Evolutionary conservation across 2,888 invertebrate species (phyloP).

Genomic region (Pseudococcus longispinus): DNA sequence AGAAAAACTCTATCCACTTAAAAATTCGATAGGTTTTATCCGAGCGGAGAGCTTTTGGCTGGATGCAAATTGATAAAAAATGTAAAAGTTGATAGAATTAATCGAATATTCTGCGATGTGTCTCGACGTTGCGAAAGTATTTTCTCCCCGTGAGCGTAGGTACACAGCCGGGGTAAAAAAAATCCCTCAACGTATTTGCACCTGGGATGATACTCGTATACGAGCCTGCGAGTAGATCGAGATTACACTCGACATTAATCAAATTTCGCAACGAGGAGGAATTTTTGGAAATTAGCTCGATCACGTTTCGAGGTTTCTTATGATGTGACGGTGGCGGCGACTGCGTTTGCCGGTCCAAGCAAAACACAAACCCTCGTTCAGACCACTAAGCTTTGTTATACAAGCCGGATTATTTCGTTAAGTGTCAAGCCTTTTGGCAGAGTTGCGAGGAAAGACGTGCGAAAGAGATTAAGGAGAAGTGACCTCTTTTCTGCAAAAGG

Average conservation of each 20-base stretch:
- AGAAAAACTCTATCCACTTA: background rate
- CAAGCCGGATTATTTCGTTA: conserved; percentile 50
- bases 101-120: conserved; percentile 25
- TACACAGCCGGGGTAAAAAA: background rate
- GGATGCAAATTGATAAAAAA: conserved; percentile 8
- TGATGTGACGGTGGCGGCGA: background rate
- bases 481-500: conserved; percentile 47
- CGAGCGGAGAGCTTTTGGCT: background rate
- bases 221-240: background rate
- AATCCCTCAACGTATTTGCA: background rate
- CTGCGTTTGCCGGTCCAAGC: background rate
- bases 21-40: background rate
- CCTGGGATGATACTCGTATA: background rate
- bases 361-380: conserved; percentile 17
- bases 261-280: background rate
- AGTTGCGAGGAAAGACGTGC: conserved; percentile 4
- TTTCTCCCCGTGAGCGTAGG: background rate
- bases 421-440: conserved; percentile 44
- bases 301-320: conserved; percentile 29
- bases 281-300: conserved; percentile 39
- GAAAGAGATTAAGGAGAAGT: conserved; percentile 51
- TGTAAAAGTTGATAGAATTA: conserved; percentile 21
- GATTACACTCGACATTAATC: conserved; percentile 10
- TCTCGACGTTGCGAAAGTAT: too few relatives aligned
- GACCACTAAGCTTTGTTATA: conserved; percentile 46